A percentile compares a stretch with the other conserved stretches of the same genome.
These are phyloP conservation scores for Amblyornis subalaris DNA, from an alignment of 2,113 vertebrate species.

Conservation along the genomic window DNA sequence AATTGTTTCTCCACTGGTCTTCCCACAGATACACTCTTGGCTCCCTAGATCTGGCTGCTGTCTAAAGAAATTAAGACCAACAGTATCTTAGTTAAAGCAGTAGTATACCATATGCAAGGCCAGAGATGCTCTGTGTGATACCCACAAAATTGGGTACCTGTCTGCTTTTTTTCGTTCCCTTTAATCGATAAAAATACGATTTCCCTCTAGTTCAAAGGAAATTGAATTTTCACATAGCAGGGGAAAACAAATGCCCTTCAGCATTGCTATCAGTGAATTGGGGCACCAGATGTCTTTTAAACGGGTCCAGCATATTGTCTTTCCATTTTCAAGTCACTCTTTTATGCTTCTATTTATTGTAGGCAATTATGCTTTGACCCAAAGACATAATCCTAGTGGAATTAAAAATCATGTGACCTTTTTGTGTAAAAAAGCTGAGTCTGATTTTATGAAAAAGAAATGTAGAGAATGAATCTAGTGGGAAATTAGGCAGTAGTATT, in stretches of 20 bases:
- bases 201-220: slow-evolving; percentile 19
- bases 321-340: slow-evolving; percentile 33
- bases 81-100: slow-evolving; percentile 29
- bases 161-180: slow-evolving; percentile 29
- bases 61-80: slow-evolving; percentile 19
- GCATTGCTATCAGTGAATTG: slow-evolving; percentile 49
- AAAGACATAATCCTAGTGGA: slow-evolving; percentile 53
- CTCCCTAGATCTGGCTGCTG: background rate
- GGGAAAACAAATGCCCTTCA: slow-evolving; percentile 53
- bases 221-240: slow-evolving; percentile 55
- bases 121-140: slow-evolving; percentile 17
- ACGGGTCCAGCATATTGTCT: slow-evolving; percentile 40
- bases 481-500: slow-evolving; percentile 52
- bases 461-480: slow-evolving; percentile 49
- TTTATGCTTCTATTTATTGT: slow-evolving; percentile 53
- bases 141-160: background rate
- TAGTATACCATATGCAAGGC: background rate
- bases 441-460: slow-evolving; percentile 49
- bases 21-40: background rate
- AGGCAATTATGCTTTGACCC: slow-evolving; percentile 57
- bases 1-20: background rate
- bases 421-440: slow-evolving; percentile 41
- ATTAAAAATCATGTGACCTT: slow-evolving; percentile 37
- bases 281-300: slow-evolving; percentile 55
- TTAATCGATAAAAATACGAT: slow-evolving; percentile 46